Evolutionary conservation across 1,140 invertebrate genomes (phyloP).

Genomic region (Diorhabda carinulata): DNA sequence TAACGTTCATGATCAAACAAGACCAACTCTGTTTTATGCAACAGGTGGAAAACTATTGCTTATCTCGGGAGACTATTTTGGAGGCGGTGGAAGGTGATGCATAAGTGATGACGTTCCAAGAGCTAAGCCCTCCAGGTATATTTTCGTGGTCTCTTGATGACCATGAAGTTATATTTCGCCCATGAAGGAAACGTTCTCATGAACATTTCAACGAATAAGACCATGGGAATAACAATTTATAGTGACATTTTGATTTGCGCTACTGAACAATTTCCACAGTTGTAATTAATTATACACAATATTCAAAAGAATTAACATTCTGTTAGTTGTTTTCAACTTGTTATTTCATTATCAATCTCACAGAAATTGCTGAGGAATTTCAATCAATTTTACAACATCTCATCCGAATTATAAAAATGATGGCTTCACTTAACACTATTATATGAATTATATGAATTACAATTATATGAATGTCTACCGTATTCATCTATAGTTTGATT

Average conservation of each 20-base stretch:
- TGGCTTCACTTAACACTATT: no score
- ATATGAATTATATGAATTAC: no score
- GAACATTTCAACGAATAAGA: slow-evolving; percentile 14
- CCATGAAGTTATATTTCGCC: slow-evolving; percentile 7
- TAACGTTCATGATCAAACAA: no score
- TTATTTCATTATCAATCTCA: no score
- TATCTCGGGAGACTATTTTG: slow-evolving; percentile 16
- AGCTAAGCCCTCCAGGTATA: slow-evolving; percentile 1
- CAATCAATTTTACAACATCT: no score
- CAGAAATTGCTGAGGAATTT: no score
- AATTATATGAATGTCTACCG: no score
- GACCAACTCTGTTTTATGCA: not conserved
- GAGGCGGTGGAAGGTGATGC: slow-evolving; percentile 15
- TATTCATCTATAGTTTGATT: no score
- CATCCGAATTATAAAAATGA: no score
- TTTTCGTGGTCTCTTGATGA: slow-evolving; percentile 21
- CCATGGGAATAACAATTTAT: not conserved
- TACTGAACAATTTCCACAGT: not conserved
- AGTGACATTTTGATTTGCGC: slow-evolving; percentile 15
- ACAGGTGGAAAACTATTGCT: slow-evolving; percentile 19
- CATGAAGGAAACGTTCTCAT: slow-evolving; percentile 17
- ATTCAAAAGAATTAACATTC: no score
- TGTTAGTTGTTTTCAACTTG: no score
- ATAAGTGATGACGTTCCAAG: slow-evolving; percentile 19
- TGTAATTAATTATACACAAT: no score